Percentiles rank a stretch among this genome's conserved stretches.
These are phyloP conservation scores for Drosophila neutralis DNA, from an alignment of 2,888 invertebrate genomes.

Conservation along the genomic window DNA sequence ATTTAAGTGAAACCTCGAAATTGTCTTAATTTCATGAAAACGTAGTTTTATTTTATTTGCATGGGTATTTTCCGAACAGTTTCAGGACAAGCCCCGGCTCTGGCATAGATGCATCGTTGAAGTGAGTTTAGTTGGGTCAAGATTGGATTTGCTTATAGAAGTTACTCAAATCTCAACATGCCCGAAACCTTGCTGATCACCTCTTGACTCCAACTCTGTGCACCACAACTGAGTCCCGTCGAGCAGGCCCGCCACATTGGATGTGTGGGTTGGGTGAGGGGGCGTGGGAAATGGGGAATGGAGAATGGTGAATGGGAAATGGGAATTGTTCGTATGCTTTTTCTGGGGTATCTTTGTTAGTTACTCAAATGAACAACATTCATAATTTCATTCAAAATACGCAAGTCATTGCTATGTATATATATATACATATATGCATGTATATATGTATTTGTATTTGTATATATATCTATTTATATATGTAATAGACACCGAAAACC, in stretches of 20 bases:
- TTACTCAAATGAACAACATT: slow-evolving; percentile 74
- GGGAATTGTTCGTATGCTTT: slow-evolving; percentile 31
- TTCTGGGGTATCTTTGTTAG: slow-evolving; percentile 51
- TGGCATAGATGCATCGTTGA: background rate
- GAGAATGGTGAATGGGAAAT: background rate
- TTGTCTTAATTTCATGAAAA: slow-evolving; percentile 82
- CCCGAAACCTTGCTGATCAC: slow-evolving; percentile 41
- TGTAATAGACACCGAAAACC: slow-evolving; percentile 80
- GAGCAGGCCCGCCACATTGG: slow-evolving; percentile 5
- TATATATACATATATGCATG: slow-evolving; percentile 40
- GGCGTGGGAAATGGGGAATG: slow-evolving; percentile 3
- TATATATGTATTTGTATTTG: slow-evolving; percentile 52
- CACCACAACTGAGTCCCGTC: slow-evolving; percentile 1
- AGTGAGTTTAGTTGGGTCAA: slow-evolving; percentile 14
- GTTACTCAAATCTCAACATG: slow-evolving; percentile 16
- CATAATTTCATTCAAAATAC: slow-evolving; percentile 66
- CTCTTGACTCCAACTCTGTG: background rate
- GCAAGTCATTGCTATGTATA: slow-evolving; percentile 42
- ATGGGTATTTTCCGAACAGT: slow-evolving; percentile 25
- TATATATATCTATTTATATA: slow-evolving; percentile 63
- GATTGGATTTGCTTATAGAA: slow-evolving; percentile 16
- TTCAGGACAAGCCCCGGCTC: slow-evolving; percentile 17
- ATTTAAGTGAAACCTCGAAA: slow-evolving; percentile 82
- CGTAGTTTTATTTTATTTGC: slow-evolving; percentile 56
- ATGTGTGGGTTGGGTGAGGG: slow-evolving; percentile 17